Evolutionary conservation across 1,140 invertebrate genomes (phyloP), one percentile per base, ranked within the genome.

Genomic region (Drosophila ercepeae): DNA sequence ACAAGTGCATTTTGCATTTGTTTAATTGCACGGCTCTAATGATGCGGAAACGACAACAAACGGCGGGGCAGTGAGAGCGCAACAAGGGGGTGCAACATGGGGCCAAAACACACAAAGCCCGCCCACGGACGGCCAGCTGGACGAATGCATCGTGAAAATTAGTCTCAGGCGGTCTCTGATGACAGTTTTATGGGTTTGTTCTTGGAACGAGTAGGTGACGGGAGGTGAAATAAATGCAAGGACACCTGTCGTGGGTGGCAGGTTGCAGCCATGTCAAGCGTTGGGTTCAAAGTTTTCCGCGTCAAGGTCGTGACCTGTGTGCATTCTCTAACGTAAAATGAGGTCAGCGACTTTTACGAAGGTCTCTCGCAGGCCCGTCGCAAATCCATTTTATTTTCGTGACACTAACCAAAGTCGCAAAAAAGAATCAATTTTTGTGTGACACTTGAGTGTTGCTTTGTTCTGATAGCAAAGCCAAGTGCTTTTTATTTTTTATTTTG

Each of bases 111-210:
- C 14, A 57, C 39, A 53, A 44, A 5, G 44, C n/a, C 50, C 67
- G 46, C 67, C 67, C 21, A 67, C 52, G 44, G 54, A n/a, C n/a
- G n/a, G n/a, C n/a, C 34, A 34, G 29, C 49, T 57, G 53, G 36
- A 34, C 29, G 36, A 25, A 45, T 54, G 32, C 48, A 41, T 19
- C 60, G 36, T 73, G 49, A 25, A 52, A 52, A 63, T 41, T 34
- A 72, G 73, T 75, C 14, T 64, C n/a, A 1, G 6, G 16, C 39
- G 16, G 14, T 19, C 39, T 42, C 14, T 42, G 39, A 3, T 42
- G 79, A 78, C 79, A 84, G 59, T 55, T 84, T 75, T 83, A 68
- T 79, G 81, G 75, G 71, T 48, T 83, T 74, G 63, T 65, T 78
- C 75, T 70, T 59, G 69, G 45, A 58, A 34, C 23, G 4, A 53